phyloP scores from a whole-genome alignment of 1,140 invertebrate species.

The Centruroides vittatus region DNA sequence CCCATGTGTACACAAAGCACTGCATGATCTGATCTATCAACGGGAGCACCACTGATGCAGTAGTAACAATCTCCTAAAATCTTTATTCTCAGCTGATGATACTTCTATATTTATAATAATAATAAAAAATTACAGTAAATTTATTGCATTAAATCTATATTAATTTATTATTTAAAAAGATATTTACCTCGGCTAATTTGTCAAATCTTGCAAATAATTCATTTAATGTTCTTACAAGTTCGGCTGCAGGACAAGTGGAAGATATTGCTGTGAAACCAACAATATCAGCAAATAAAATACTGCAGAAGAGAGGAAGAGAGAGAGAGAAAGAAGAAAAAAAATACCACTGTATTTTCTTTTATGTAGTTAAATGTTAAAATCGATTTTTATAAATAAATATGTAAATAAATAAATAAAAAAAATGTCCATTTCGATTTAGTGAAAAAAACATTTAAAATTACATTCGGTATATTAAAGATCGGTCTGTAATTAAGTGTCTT shows the following conservation, averaged over 20 bases:
- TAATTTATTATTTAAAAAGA: not conserved
- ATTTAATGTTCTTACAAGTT: slow-evolving; percentile 84
- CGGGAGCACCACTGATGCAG: slow-evolving; percentile 75
- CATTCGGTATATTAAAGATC: too few species aligned
- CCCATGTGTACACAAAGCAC: slow-evolving; percentile 89
- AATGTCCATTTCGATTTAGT: too few species aligned
- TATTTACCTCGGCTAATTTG: slow-evolving; percentile 64
- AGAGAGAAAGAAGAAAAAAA: not conserved
- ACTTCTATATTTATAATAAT: slow-evolving; percentile 51
- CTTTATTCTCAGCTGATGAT: slow-evolving; percentile 85
- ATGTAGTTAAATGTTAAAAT: too few species aligned
- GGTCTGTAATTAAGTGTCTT: too few species aligned
- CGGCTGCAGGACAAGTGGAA: slow-evolving; percentile 83
- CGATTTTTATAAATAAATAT: too few species aligned
- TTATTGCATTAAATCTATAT: not conserved
- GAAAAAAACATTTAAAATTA: too few species aligned
- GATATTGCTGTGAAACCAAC: slow-evolving; percentile 89
- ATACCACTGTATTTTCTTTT: too few species aligned
- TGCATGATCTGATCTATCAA: slow-evolving; percentile 79
- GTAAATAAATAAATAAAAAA: too few species aligned
- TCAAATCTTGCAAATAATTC: slow-evolving; percentile 88
- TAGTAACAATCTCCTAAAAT: slow-evolving; percentile 94
- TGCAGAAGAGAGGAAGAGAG: slow-evolving; percentile 5
- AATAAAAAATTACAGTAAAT: too few species aligned
- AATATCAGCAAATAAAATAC: slow-evolving; percentile 54